Evolutionary conservation across 2,113 vertebrate species (phyloP).

Genomic region (pig (Sus scrofa)): T2T-Sscrofa CM000814.6:92439001-92439500

Average conservation of each 20-base stretch:
- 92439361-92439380: neutral
- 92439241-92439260: neutral
- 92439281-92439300: neutral
- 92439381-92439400: neutral
- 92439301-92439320: neutral
- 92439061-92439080: slow-evolving; percentile 7
- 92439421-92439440: neutral
- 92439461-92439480: neutral
- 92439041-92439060: neutral
- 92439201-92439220: neutral
- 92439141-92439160: neutral
- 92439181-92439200: slow-evolving; percentile 3
- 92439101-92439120: slow-evolving; percentile 36
- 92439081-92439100: neutral
- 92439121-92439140: neutral
- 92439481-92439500: neutral
- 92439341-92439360: too few relatives aligned
- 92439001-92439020: neutral
- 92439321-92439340: neutral
- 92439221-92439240: neutral
- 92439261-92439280: neutral
- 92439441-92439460: slow-evolving; percentile 3
- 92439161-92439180: neutral
- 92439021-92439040: neutral
- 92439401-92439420: neutral